phyloP scores from a whole-genome alignment of 2,113 vertebrate species.

The Actinemys pallida region DNA sequence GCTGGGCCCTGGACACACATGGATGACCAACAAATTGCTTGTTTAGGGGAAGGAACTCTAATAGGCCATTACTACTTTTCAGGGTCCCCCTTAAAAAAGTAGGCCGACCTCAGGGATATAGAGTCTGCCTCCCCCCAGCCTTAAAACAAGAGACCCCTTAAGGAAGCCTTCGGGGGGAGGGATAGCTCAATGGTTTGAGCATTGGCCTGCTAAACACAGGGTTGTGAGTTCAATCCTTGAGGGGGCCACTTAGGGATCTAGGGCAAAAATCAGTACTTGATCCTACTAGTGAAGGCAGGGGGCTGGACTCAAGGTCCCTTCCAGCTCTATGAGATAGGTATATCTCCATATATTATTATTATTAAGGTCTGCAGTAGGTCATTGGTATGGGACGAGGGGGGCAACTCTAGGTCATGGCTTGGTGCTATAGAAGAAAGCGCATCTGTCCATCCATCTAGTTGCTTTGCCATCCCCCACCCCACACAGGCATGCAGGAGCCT shows the following conservation, averaged over 20 bases:
- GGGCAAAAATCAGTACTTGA: too few relatives aligned
- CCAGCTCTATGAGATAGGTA: too few relatives aligned
- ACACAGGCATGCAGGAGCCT: rapidly evolving
- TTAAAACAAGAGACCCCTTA: not conserved
- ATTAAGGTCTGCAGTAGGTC: not conserved
- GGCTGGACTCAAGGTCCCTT: too few relatives aligned
- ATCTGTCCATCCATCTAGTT: not conserved
- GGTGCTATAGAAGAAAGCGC: not conserved
- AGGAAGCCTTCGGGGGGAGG: not conserved
- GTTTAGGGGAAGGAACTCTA: too few relatives aligned
- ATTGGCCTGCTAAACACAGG: too few relatives aligned
- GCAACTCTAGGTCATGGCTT: not conserved
- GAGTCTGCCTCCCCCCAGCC: not conserved
- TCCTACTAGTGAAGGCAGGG: too few relatives aligned
- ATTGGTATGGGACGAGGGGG: not conserved
- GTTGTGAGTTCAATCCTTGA: too few relatives aligned
- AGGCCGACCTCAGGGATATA: not conserved
- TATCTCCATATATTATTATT: too few relatives aligned
- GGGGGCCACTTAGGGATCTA: too few relatives aligned
- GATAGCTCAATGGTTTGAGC: too few relatives aligned
- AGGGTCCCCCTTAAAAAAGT: not conserved
- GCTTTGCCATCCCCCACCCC: not conserved
- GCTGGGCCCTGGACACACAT: too few relatives aligned
- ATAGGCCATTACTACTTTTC: not conserved
- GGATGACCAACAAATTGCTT: too few relatives aligned